Base-by-base conservation (phyloP, 2,888 invertebrate species). In the Patella depressa region DNA sequence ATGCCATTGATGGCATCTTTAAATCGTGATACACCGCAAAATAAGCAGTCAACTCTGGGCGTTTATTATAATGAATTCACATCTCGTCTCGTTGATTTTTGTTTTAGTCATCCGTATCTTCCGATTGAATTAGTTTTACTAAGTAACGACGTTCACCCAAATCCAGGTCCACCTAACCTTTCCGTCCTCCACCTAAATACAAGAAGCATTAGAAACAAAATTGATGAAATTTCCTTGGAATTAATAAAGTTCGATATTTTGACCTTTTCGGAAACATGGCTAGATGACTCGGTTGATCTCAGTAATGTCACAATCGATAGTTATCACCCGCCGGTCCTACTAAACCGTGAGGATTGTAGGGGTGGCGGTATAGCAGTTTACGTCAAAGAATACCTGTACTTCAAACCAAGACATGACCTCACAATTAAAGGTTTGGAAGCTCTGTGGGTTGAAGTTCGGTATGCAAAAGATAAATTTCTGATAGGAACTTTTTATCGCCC, bases 361-460 rank as follows among this genome's bases (percentile, higher is more conserved):
- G 59, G 59, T n/a, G 65, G 65, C 7, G 65, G 65, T n/a, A 24
- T 65, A 65, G 65, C 65, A 65, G 24, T 65, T 11, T 65, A 65
- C n/a, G 24, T 65, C n/a, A n/a, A 24, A 65, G 24, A 65, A 19
- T 65, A n/a, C 24, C n/a, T 65, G 17, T n/a, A 19, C 24, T 65
- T 19, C n/a, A 65, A 65, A n/a, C n/a, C 65, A 19, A 65, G 65
- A 65, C 65, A 65, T 65, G n/a, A 65, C 65, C 65, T 65, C 24
- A 7, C n/a, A 65, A n/a, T n/a, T 24, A 65, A 65, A 9, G n/a
- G 24, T 24, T 24, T 65, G n/a, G 65, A 65, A n/a, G n/a, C 19
- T 19, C 19, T 65, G 11, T 65, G 65, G 65, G n/a, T 24, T n/a
- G 65, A 65, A n/a, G 24, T 65, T 24, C n/a, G n/a, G n/a, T 12